Percentiles rank a stretch among this genome's conserved stretches.
Conservation (phyloP, 1,140 invertebrate species). For the Camponotus floridanus region DNA sequence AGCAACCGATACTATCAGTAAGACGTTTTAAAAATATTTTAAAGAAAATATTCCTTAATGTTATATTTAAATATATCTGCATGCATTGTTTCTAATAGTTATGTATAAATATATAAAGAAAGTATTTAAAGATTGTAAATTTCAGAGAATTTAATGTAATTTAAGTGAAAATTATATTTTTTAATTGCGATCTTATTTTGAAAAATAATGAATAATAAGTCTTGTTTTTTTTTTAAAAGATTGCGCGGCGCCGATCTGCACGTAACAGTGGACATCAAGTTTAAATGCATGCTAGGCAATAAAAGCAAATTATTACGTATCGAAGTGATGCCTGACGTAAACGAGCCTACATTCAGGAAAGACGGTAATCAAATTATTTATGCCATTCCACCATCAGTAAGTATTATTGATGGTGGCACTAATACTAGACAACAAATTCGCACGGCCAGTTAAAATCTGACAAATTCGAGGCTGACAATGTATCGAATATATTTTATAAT, state of each 20-base stretch:
- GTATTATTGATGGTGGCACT: slow-evolving; percentile 79
- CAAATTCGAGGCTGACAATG: slow-evolving; percentile 18
- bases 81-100: not conserved
- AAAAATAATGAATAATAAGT: not conserved
- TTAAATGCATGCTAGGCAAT: slow-evolving; percentile 91
- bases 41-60: not conserved
- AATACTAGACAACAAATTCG: slow-evolving; percentile 78
- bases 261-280: slow-evolving; percentile 88
- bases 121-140: slow-evolving; percentile 6
- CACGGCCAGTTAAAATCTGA: slow-evolving; percentile 69
- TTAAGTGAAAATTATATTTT: slow-evolving; percentile 9
- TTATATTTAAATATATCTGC: not conserved
- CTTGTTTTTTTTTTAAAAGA: slow-evolving; percentile 81
- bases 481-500: slow-evolving; percentile 34
- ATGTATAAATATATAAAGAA: not conserved
- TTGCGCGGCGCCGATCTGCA: slow-evolving; percentile 88
- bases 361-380: slow-evolving; percentile 87
- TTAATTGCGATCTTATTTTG: slow-evolving; percentile 28
- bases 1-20: slow-evolving; percentile 91
- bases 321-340: slow-evolving; percentile 87
- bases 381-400: slow-evolving; percentile 85
- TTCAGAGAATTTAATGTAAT: not conserved
- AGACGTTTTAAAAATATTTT: slow-evolving; percentile 82
- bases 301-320: slow-evolving; percentile 89
- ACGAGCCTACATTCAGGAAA: slow-evolving; percentile 88